Evolutionary conservation across 2,888 invertebrate genomes (phyloP), one percentile per base, ranked within the genome.

Genomic region (Cosmorhoe ocellata): DNA sequence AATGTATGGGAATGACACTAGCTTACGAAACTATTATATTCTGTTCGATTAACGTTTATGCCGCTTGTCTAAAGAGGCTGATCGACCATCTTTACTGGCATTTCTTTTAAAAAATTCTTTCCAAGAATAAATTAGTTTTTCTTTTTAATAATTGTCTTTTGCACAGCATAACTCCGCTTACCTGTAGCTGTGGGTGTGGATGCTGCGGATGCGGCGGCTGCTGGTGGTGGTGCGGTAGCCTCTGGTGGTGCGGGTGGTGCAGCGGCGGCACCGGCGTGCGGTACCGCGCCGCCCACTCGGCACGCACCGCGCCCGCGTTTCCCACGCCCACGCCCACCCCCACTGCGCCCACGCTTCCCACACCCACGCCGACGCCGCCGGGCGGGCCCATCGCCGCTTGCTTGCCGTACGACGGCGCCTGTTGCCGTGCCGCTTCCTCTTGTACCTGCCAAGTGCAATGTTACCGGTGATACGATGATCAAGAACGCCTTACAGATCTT

Each of bases 401-500:
- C 82, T 97, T 96, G 59, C 96, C 96, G 71, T 95, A 96, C 67
- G 95, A 95, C 27, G 96, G 95, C 37, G 94, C 95, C 77, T 96
- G 96, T 75, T 98, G 97, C 34, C 97, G 91, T 6, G 97, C 97
- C 41, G 97, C 97, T 76, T 97, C 97, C 74, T 97, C 97, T 79
- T 98, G 97, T 2, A 98, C 93, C 90, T 95, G 11, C 8, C n/a
- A n/a, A 13, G 18, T 3, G 11, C 11, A 10, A 30, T 11, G 30
- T 28, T 1, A 1, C 6, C 10, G 11, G 6, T 30, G 9, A 28
- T 28, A n/a, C 2, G 27, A n/a, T 24, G 24, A 3, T 24, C 18
- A 3, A n/a, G 18, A 3, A 3, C 4, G 3, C 18, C 18, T 18
- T 18, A 18, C 18, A 18, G 6, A 24, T 24, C 6, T 24, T 6